Base-by-base conservation (phyloP, 1,140 invertebrate genomes). In the Anoplophora glabripennis region DNA sequence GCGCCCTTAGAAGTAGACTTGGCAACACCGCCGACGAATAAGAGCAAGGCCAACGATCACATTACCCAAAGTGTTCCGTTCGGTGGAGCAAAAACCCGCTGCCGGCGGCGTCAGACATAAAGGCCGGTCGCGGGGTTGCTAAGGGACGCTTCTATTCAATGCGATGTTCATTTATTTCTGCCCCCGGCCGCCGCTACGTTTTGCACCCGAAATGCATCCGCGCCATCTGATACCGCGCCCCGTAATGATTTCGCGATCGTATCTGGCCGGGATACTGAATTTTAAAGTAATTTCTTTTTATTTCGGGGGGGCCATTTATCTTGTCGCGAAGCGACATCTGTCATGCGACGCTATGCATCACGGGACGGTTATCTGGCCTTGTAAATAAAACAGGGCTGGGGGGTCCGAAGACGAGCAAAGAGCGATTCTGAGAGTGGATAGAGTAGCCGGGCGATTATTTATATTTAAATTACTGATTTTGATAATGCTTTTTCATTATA, bases 61-160 rank as follows among this genome's bases (percentile, higher is more conserved):
- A 46, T 46, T 46, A 46, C 44, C 17, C 28, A 46, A 46, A 46
- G 44, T 28, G 44, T 46, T 46, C 44, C 10, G 1, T 4, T 7
- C 18, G 11, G 21, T 12, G 10, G 14, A 14, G 21, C 5, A 53
- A 40, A 36, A 38, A 53, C 37, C 36, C 58, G 34, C 45, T 58
- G 37, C 33, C 34, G 40, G 36, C 49, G 37, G 11, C 38, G 49
- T 56, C 47, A 49, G 58, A 51, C 44, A 54, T 52, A 49, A 59
- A 59, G 41, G 21, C 44, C 44, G 28, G 44, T 46, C 52, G 51
- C 45, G 59, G 42, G 59, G 59, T 61, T 61, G 59, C 59, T 56
- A 61, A 61, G 59, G 59, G 59, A 61, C 59, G 59, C 53, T 61
- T 61, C 56, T 51, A 61, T 61, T 61, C 59, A 61, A 61, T 61